Base-by-base conservation (phyloP, 2,797 vertebrate species). In the Clarias platycephalus region DNA sequence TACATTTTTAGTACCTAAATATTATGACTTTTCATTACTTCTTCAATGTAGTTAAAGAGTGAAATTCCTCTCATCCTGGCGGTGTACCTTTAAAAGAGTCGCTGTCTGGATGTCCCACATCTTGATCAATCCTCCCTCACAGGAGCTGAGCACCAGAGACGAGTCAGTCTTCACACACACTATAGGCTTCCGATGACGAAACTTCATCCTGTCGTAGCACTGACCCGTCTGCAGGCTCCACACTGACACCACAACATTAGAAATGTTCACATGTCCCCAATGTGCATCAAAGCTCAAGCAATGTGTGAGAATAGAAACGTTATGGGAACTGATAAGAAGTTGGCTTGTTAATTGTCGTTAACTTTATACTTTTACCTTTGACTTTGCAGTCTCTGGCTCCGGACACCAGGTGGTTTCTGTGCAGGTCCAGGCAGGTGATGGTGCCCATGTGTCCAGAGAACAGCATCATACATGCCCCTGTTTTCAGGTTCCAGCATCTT, bases 401-500 rank as follows among this genome's bases (percentile, higher is more conserved):
- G 0, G 97, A 98, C 24, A 95, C 96, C 0, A 98, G 88, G 77
- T 7, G 93, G 28, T 95, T 88, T 8, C 86, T 92, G 0, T 93
- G 90, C 28, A 95, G 84, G 64, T 97, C 95, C 90, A 98, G 91
- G 89, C 96, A 97, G 87, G 89, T 96, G 86, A 98, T 84, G 0
- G 93, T 91, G 20, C 92, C 91, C 0, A 88, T 88, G 91, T 98
- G 97, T 24, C 97, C 97, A 0, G 78, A 89, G 76, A 97, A 93
- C 76, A 84, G 88, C 90, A 91, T 93, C 72, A 89, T 24, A 63
- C 96, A 98, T 31, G 1, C 57, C 3, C 94, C 94, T 0, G 91
- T 96, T 88, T 89, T 89, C 81, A 97, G 83, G 83, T 94, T 91
- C 97, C 97, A 99, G 87, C 94, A 96, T 88, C 98, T 98, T 53